Evolutionary conservation across 2,797 vertebrate species (phyloP), one percentile per base, ranked within the genome.

Genomic region (Kryptolebias ocellatus): DNA sequence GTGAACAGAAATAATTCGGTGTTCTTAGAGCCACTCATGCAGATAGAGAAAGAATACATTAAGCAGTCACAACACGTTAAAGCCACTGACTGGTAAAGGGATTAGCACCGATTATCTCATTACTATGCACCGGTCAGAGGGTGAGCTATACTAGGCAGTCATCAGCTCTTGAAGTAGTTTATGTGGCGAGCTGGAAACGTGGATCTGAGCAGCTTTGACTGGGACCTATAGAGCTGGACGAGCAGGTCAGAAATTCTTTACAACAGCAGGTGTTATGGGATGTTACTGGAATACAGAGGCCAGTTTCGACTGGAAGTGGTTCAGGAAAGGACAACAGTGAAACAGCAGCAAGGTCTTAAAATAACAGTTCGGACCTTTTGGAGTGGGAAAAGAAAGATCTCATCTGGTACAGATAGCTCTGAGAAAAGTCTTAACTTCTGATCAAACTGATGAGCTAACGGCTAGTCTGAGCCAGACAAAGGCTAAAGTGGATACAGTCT

Each of bases 1-100:
- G 97, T 98, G 88, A 93, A 93, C 1, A 46, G 18, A 67, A 15
- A 53, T 2, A 10, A 60, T 4, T 37, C 2, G 5, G 24, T 0
- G 9, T 11, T 18, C 4, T 8, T 17, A 14, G 17, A 20, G 2
- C 4, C 24, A 17, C 18, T 24, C 29, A 24, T 2, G 3, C 16
- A 15, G 34, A 34, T 14, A 12, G n/a, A 16, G 20, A 18, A 24
- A 28, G 29, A 54, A n/a, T 10, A 5, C 31, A 39, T 17, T 4
- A 1, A 49, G 20, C 18, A 46, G 39, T 51, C 14, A 18, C 51
- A 28, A 29, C 51, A 61, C 10, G 1, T 34, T 20, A 60, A 60
- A 53, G 15, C 42, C 51, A 39, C 67, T 28, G 44, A 61, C 44
- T 49, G 51, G 16, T 55, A 29, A 55, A 42, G 67, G 5, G 59